Base-by-base conservation (phyloP, 2,888 invertebrate species). In the Drepanosiphum platanoidis region DNA sequence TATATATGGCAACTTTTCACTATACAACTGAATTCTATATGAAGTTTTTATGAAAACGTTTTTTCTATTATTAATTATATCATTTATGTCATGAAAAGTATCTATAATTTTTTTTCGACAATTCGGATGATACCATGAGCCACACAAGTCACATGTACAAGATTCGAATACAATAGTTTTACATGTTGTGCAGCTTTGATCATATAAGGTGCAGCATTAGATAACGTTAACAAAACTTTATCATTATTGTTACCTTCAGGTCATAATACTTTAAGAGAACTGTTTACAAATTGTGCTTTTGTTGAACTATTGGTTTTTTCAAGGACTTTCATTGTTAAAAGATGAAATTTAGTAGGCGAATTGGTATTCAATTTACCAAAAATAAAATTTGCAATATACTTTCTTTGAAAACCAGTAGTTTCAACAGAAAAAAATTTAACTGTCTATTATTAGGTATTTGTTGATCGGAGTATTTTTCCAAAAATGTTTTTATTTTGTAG, bases 341-440 rank as follows among this genome's bases (percentile, higher is more conserved):
- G 64, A 64, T n/a, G n/a, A n/a, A n/a, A n/a, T n/a, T n/a, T n/a
- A 64, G 30, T 64, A 30, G 64, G 64, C 30, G 64, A 64, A 27
- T 64, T 64, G 30, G 30, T 64, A 64, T 64, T 64, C 30, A 64
- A 64, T 64, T 27, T 13, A 64, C 52, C 52, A 52, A 52, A 8
- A 13, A 52, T 13, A 52, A 52, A 15, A 52, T 52, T 15, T 13
- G 52, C 52, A 13, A 52, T 15, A 52, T 52, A 52, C 11, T 52
- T 8, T 7, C 52, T 15, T 13, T 52, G 7, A 13, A 52, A 13
- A 52, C 15, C 52, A 18, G 52, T 52, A 13, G 52, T 52, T 15
- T 52, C 52, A 52, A n/a, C n/a, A n/a, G n/a, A n/a, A n/a, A n/a
- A n/a, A n/a, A n/a, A n/a, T n/a, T n/a, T n/a, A n/a, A n/a, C n/a